Percentiles rank a stretch among this genome's conserved stretches.
Evolutionary conservation across 2,113 vertebrate genomes (phyloP).

Genomic region (Gobio gobio): DNA sequence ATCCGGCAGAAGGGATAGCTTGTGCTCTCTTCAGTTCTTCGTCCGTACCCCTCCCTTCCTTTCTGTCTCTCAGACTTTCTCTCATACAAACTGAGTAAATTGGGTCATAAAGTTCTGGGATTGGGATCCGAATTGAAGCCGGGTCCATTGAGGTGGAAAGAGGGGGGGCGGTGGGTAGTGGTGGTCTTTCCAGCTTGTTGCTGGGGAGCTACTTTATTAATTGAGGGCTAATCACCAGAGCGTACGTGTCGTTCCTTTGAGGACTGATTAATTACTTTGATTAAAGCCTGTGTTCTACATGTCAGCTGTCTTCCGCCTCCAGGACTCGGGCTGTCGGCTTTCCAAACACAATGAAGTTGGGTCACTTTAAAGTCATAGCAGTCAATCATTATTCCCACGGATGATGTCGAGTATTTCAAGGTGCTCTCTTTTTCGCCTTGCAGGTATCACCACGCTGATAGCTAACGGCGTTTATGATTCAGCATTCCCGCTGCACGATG

Average conservation of each 20-base stretch:
- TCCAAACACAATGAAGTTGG: constrained; percentile 45
- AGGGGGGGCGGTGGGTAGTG: constrained; percentile 23
- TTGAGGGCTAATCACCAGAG: constrained; percentile 61
- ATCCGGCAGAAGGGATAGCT: constrained; percentile 40
- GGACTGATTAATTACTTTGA: constrained; percentile 65
- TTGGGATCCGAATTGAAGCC: constrained; percentile 52
- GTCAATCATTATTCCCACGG: constrained; percentile 17
- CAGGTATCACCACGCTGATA: constrained; percentile 92
- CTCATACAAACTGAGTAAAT: constrained; percentile 40
- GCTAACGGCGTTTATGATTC: constrained; percentile 92
- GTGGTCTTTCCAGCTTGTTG: constrained; percentile 55
- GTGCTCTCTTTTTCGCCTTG: constrained; percentile 32
- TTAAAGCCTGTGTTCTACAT: constrained; percentile 59
- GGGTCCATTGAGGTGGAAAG: constrained; percentile 43
- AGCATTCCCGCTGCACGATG: constrained; percentile 94
- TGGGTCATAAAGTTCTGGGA: constrained; percentile 56
- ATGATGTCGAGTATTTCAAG: constrained; percentile 1
- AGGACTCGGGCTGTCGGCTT: constrained; percentile 30
- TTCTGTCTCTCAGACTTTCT: constrained; percentile 7
- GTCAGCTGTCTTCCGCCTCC: constrained; percentile 49
- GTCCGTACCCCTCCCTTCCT: constrained; percentile 24
- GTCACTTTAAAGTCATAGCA: constrained; percentile 38
- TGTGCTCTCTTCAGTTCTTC: constrained; percentile 19
- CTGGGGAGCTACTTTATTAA: constrained; percentile 63
- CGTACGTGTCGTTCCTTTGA: constrained; percentile 56